Evolutionary conservation across 2,888 invertebrate species (phyloP).

Genomic region (Papilio elwesi): DNA sequence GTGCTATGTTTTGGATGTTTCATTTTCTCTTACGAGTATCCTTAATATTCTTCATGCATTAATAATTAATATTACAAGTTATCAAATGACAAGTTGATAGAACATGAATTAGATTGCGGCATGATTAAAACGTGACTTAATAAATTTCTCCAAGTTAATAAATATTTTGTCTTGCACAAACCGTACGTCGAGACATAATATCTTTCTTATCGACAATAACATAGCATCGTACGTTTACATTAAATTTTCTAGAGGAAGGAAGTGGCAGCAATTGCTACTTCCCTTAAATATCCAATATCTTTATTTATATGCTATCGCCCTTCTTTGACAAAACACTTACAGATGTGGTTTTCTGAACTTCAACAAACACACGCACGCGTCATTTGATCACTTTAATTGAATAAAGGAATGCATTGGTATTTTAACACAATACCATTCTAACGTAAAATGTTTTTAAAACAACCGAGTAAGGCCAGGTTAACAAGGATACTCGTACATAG

Average conservation of each 20-base stretch:
- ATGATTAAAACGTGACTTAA: neutral
- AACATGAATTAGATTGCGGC: neutral
- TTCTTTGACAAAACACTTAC: neutral
- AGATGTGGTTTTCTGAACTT: constrained; percentile 20
- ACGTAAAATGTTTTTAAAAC: constrained; percentile 22
- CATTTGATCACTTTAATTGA: constrained; percentile 6
- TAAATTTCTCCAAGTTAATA: neutral
- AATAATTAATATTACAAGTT: neutral
- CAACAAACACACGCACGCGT: constrained; percentile 6
- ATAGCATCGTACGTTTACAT: neutral
- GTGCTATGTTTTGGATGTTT: no score
- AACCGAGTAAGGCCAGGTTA: neutral
- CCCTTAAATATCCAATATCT: neutral
- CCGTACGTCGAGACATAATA: neutral
- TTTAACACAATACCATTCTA: constrained; percentile 20
- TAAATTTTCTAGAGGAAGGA: constrained; percentile 3
- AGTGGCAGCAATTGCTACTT: neutral
- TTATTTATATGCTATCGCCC: neutral
- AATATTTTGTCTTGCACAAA: neutral
- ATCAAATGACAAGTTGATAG: neutral
- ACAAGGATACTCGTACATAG: neutral
- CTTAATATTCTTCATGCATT: no score
- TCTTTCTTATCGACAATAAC: neutral
- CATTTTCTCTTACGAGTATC: no score
- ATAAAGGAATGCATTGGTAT: constrained; percentile 14